phyloP scores from a whole-genome alignment of 2,113 vertebrate species.

The Chamaea fasciata region DNA sequence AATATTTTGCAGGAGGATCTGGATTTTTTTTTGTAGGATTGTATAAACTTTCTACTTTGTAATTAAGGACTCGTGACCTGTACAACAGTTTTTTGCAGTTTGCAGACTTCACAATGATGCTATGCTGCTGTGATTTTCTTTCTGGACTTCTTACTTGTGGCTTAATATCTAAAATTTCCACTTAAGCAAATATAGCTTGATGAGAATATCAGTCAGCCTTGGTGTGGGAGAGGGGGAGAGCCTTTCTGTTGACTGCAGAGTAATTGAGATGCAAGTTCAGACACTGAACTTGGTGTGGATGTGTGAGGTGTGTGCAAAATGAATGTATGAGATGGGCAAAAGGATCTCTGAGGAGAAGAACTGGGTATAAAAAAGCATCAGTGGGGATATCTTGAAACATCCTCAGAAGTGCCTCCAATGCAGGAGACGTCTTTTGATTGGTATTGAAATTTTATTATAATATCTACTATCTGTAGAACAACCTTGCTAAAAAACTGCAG shows the following conservation, averaged over 20 bases:
- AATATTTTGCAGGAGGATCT: not conserved
- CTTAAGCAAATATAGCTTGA: not conserved
- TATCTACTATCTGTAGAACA: not conserved
- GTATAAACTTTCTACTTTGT: not conserved
- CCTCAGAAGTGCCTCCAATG: not conserved
- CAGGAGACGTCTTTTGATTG: not conserved
- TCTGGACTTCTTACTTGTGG: not conserved
- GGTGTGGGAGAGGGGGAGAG: not conserved
- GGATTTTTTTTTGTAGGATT: not conserved
- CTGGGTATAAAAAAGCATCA: not conserved
- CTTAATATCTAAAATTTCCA: not conserved
- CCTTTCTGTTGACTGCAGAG: not conserved
- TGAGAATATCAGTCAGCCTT: not conserved
- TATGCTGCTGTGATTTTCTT: not conserved
- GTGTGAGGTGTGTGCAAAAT: not conserved
- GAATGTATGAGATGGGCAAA: not conserved
- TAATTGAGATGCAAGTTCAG: not conserved
- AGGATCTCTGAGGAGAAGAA: not conserved
- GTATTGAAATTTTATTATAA: not conserved
- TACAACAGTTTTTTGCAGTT: not conserved
- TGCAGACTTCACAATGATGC: not conserved
- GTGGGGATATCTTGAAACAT: not conserved
- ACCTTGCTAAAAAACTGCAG: not conserved
- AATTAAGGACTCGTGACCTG: not conserved
- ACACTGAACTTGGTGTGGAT: not conserved